Percentiles rank a stretch among this genome's conserved stretches.
Evolutionary conservation across 2,888 invertebrate genomes (phyloP).

Genomic region (Germaria angustata): DNA sequence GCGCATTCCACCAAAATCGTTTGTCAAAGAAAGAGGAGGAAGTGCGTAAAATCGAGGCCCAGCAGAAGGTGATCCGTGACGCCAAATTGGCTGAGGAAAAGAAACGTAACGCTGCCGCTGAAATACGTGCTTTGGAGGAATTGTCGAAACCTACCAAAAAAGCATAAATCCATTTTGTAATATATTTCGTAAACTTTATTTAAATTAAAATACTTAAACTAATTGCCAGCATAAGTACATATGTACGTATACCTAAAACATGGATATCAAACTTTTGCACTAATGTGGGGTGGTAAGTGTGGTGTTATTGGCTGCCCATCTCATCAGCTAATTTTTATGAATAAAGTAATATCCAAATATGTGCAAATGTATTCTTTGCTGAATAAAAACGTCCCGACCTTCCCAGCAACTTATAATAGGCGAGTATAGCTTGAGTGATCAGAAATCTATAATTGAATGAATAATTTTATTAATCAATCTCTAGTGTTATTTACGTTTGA

Average conservation of each 20-base stretch:
- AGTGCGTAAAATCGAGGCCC: conserved; percentile 84
- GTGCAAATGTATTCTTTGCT: no score
- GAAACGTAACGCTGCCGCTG: conserved; percentile 82
- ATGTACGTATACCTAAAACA: conserved; percentile 30
- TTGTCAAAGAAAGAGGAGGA: conserved; percentile 85
- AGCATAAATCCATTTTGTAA: conserved; percentile 36
- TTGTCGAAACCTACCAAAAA: conserved; percentile 70
- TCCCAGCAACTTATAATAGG: no score
- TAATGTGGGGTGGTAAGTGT: background rate
- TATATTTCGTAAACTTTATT: conserved; percentile 51
- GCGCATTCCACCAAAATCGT: conserved; percentile 86
- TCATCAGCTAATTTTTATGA: no score
- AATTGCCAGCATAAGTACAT: background rate
- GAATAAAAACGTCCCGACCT: no score
- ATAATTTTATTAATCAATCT: no score
- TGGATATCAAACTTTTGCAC: conserved; percentile 27
- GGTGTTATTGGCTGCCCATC: no score
- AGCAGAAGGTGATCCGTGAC: conserved; percentile 85
- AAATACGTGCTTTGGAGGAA: conserved; percentile 73
- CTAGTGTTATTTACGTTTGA: no score
- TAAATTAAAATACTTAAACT: conserved; percentile 48
- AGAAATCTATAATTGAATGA: no score
- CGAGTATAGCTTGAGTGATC: no score
- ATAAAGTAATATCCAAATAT: background rate
- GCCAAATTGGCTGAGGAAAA: conserved; percentile 87